phyloP scores from a whole-genome alignment of 2,888 invertebrate species.

The Liposcelis brunnea region DNA sequence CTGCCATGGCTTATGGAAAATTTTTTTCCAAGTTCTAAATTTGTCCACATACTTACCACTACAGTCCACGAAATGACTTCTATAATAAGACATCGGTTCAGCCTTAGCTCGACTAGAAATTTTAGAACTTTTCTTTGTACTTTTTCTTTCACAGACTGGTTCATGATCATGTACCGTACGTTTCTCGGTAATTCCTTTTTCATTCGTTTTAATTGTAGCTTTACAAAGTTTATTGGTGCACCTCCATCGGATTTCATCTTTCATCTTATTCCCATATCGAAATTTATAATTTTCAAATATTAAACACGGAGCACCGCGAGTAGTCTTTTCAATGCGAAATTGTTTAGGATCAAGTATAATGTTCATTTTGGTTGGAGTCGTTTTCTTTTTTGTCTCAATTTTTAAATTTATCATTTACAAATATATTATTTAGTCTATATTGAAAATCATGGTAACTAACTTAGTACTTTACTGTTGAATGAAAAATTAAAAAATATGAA shows the following conservation, averaged over 20 bases:
- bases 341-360: too few species aligned
- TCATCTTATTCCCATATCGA: conserved; percentile 8
- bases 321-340: conserved; percentile 1
- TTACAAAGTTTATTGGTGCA: conserved; percentile 8
- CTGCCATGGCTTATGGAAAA: too few species aligned
- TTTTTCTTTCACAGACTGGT: neutral
- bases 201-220: conserved; percentile 6
- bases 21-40: too few species aligned
- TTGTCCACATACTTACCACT: too few species aligned
- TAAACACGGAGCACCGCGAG: conserved; percentile 4
- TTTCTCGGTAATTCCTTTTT: conserved; percentile 2
- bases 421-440: too few species aligned
- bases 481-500: too few species aligned
- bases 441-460: too few species aligned
- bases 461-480: too few species aligned
- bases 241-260: conserved; percentile 6
- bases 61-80: too few species aligned
- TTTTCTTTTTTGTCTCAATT: neutral
- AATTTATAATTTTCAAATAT: conserved; percentile 7
- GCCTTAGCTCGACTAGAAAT: too few species aligned
- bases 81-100: too few species aligned
- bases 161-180: conserved; percentile 2
- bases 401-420: neutral
- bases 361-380: neutral
- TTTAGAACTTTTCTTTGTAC: neutral